These are phyloP conservation scores for Anabacerthia variegaticeps DNA, from an alignment of 2,797 vertebrate genomes.

Conservation along the genomic window DNA sequence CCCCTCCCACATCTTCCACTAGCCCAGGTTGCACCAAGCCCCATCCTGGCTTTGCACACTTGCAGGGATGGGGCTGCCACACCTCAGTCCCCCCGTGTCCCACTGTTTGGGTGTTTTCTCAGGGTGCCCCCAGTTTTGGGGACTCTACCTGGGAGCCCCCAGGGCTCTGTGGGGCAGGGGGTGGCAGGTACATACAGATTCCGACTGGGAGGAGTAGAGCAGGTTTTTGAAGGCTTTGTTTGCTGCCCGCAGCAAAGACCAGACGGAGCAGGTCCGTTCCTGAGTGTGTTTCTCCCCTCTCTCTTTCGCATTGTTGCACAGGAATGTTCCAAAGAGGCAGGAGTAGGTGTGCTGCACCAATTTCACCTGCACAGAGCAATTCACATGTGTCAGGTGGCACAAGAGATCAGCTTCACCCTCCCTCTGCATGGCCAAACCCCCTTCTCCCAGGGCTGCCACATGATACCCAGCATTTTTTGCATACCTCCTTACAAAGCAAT, in stretches of 20 bases:
- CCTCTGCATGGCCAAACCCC: neutral
- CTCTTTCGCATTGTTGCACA: slow-evolving; percentile 97
- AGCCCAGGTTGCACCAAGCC: fast-evolving
- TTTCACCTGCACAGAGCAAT: slow-evolving; percentile 85
- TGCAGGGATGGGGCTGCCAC: neutral
- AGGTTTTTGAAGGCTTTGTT: slow-evolving; percentile 95
- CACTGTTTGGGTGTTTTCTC: neutral
- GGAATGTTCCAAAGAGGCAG: slow-evolving; percentile 97
- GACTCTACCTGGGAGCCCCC: neutral
- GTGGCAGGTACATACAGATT: slow-evolving; percentile 83
- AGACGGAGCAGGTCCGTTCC: slow-evolving; percentile 95
- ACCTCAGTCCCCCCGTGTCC: neutral
- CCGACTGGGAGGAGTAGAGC: slow-evolving; percentile 95
- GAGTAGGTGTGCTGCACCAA: slow-evolving; percentile 98
- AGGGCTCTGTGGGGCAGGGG: neutral
- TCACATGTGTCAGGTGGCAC: neutral
- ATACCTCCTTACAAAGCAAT: neutral
- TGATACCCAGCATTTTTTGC: neutral
- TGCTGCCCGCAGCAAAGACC: slow-evolving; percentile 93
- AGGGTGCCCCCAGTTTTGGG: neutral
- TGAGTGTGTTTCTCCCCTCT: slow-evolving; percentile 91
- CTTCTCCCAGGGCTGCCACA: neutral
- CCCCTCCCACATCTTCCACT: neutral
- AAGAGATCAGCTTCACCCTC: neutral
- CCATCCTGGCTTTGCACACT: neutral